Base-by-base conservation (phyloP, 2,113 vertebrate genomes). In the Tinamus guttatus region DNA sequence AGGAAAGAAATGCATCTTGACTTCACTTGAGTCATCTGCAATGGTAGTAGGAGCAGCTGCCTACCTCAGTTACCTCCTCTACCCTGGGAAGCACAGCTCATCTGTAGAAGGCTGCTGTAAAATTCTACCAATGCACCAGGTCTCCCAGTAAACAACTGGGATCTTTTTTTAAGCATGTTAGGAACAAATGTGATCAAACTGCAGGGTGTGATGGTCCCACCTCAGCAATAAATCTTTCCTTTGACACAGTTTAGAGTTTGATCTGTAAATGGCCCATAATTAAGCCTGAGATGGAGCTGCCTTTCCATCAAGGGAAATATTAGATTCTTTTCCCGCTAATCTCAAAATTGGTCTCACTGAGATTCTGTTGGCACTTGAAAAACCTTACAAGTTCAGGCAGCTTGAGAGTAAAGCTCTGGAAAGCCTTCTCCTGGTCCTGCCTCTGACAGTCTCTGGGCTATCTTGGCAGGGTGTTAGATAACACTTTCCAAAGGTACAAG, bases 221-320 rank as follows among this genome's bases (percentile, higher is more conserved):
- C 28, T 71, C 54, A 71, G 28, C 58, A 34, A 24, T 5, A 71
- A 85, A 73, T 52, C 58, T 38, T 65, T 85, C 67, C 58, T 60
- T 0, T 21, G 47, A 47, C 43, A 65, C 32, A 1, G 0, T 59
- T 41, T 4, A 5, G 27, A 24, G 11, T 49, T 81, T 43, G 5
- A 16, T 86, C n/a, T 75, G 47, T 13, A 58, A 67, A 63, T 40
- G 32, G 15, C 20, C 28, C 25, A 4, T 40, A 9, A 28, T 41
- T 8, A 43, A 27, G 11, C 13, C 32, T 12, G 8, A 17, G 36
- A 58, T 14, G 52, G 34, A 82, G 63, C 40, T 75, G 36, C 18
- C 27, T n/a, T 89, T 62, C 9, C 8, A 11, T 5, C 38, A 21
- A 51, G 18, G 52, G 16, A 34, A 79, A 38, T 13, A 7, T 25